phyloP scores from a whole-genome alignment of 92 coral and sea anemone species.

The Porites lobata region DNA sequence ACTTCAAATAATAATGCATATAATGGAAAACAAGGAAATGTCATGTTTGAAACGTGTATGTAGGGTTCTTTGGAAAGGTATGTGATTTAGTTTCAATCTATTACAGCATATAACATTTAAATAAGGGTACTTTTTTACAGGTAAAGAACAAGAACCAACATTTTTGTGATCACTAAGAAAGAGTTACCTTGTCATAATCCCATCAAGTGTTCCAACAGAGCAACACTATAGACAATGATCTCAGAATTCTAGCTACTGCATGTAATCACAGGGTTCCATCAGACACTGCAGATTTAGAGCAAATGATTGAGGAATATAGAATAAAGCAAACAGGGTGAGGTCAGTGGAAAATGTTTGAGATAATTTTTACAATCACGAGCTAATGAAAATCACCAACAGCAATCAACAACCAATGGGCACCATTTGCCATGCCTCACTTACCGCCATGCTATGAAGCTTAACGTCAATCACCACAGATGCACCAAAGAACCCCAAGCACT shows the following conservation, averaged over 20 bases:
- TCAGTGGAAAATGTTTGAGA: background rate
- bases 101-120: conserved; percentile 5
- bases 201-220: conserved; percentile 66
- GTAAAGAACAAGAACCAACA: conserved; percentile 66
- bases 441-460: conserved; percentile 12
- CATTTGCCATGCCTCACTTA: conserved; percentile 7
- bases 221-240: conserved; percentile 59
- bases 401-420: conserved; percentile 14
- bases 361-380: background rate
- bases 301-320: conserved; percentile 50
- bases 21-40: too few species aligned
- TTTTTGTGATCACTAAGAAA: conserved; percentile 42
- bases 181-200: conserved; percentile 55
- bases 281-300: conserved; percentile 57
- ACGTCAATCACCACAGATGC: conserved; percentile 4
- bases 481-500: conserved; percentile 4
- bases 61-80: too few species aligned
- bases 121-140: conserved; percentile 37
- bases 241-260: conserved; percentile 57
- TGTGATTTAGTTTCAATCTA: too few species aligned
- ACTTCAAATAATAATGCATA: too few species aligned
- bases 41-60: too few species aligned
- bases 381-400: conserved; percentile 1
- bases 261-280: conserved; percentile 62
- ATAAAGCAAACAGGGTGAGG: conserved; percentile 53